These are phyloP conservation scores for Drosophila teissieri DNA, from an alignment of 1,140 invertebrate genomes.

Conservation along the genomic window DNA sequence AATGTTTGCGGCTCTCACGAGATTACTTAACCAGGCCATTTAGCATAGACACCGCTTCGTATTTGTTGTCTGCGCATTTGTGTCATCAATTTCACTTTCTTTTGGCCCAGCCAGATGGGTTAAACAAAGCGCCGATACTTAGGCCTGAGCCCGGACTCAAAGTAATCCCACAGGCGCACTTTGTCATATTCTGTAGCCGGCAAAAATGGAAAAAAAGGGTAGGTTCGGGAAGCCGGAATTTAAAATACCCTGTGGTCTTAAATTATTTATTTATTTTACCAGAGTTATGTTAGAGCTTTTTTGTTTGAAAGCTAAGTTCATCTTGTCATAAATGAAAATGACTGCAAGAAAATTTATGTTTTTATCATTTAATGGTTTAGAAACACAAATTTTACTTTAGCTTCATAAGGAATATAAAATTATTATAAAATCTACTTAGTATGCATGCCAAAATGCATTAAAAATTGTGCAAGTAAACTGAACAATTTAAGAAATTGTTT, in stretches of 20 bases:
- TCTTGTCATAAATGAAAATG: no score
- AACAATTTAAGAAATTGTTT: no score
- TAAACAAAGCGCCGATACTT: conserved; percentile 67
- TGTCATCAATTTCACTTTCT: conserved; percentile 84
- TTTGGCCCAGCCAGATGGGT: conserved; percentile 51
- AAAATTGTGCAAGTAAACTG: no score
- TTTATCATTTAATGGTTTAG: no score
- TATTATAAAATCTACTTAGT: no score
- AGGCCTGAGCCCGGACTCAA: conserved; percentile 25
- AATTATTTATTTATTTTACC: neutral
- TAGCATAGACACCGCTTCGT: conserved; percentile 65
- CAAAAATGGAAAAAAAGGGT: conserved; percentile 21
- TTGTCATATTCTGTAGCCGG: conserved; percentile 39
- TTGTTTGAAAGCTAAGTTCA: no score
- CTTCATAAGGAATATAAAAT: no score
- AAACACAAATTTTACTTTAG: no score
- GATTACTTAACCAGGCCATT: conserved; percentile 83
- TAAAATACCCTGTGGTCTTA: neutral
- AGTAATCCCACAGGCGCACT: conserved; percentile 66
- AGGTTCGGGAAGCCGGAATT: neutral
- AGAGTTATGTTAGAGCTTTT: no score
- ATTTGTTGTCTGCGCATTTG: conserved; percentile 77
- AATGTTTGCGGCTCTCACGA: conserved; percentile 81
- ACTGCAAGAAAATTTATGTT: no score
- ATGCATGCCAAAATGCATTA: no score